A percentile compares a stretch with the other conserved stretches of the same genome.
phyloP scores from a whole-genome alignment of 2,888 invertebrate species.

The Neoitamus cyanurus region DNA sequence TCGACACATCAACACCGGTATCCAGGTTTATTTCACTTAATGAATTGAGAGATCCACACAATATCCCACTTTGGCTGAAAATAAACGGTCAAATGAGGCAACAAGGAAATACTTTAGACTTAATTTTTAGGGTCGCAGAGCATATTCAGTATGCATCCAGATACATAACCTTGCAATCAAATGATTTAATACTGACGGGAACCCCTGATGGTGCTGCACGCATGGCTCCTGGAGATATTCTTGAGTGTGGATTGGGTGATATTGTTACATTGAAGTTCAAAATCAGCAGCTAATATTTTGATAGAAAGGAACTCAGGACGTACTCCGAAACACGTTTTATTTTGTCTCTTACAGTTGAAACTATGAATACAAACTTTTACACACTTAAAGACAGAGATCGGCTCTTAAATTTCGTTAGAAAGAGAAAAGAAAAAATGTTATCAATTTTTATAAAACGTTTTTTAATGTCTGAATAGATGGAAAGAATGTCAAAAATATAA shows the following conservation, averaged over 20 bases:
- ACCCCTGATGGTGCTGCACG: slow-evolving; percentile 76
- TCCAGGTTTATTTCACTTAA: slow-evolving; percentile 72
- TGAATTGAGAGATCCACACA: slow-evolving; percentile 70
- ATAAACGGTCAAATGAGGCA: slow-evolving; percentile 73
- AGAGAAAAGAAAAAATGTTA: no score
- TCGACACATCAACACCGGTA: slow-evolving; percentile 82
- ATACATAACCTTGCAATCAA: slow-evolving; percentile 77
- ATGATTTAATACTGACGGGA: slow-evolving; percentile 81
- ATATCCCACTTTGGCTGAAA: slow-evolving; percentile 71
- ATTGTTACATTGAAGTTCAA: slow-evolving; percentile 55
- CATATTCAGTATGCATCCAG: slow-evolving; percentile 75
- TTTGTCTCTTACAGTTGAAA: not conserved
- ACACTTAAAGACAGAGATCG: no score
- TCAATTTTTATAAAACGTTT: no score
- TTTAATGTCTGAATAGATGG: no score
- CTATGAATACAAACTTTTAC: no score
- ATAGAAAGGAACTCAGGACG: not conserved
- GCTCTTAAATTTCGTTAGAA: no score
- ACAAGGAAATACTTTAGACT: slow-evolving; percentile 73
- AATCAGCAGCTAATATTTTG: not conserved
- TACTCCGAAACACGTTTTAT: not conserved
- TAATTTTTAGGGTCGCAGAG: slow-evolving; percentile 73
- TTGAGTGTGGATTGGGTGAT: slow-evolving; percentile 71
- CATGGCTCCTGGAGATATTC: slow-evolving; percentile 72
- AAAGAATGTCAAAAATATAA: not conserved